These are phyloP conservation scores for Carassius auratus DNA, from an alignment of 2,113 vertebrate species.

Conservation along the genomic window DNA sequence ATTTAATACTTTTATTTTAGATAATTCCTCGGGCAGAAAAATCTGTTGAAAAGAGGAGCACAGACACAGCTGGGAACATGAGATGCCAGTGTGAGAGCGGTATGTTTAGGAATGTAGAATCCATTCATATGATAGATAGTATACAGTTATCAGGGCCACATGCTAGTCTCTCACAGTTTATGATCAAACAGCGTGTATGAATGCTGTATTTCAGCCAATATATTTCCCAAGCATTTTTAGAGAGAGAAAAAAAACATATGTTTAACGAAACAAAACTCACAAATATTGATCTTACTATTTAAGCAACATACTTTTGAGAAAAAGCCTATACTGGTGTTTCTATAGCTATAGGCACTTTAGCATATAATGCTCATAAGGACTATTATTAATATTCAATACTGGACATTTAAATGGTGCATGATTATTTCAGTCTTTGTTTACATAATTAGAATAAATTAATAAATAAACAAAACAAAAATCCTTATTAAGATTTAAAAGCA, in stretches of 20 bases:
- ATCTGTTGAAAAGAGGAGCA: conserved; percentile 9
- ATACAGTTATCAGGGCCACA: not conserved
- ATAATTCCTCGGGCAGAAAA: not conserved
- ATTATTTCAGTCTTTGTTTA: not conserved
- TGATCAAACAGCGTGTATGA: conserved; percentile 1
- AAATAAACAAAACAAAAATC: too few species aligned
- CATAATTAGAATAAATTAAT: not conserved
- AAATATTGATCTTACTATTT: not conserved
- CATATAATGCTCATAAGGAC: not conserved
- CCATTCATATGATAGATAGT: not conserved
- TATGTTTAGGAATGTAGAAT: conserved; percentile 1
- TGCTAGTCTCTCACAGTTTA: not conserved
- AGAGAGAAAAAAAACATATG: not conserved
- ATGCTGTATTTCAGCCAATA: not conserved
- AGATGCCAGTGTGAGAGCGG: conserved; percentile 7
- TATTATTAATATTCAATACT: not conserved
- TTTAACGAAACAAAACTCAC: not conserved
- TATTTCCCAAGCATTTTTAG: not conserved
- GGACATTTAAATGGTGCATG: not conserved
- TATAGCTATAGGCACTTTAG: too few species aligned
- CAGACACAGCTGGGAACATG: conserved; percentile 16
- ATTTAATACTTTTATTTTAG: conserved; percentile 37
- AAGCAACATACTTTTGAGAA: not conserved
- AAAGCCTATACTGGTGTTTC: not conserved
- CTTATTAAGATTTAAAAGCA: too few species aligned